Evolutionary conservation across 2,113 vertebrate genomes (phyloP), one percentile per base, ranked within the genome.

Genomic region (Melanerpes formicivorus): DNA sequence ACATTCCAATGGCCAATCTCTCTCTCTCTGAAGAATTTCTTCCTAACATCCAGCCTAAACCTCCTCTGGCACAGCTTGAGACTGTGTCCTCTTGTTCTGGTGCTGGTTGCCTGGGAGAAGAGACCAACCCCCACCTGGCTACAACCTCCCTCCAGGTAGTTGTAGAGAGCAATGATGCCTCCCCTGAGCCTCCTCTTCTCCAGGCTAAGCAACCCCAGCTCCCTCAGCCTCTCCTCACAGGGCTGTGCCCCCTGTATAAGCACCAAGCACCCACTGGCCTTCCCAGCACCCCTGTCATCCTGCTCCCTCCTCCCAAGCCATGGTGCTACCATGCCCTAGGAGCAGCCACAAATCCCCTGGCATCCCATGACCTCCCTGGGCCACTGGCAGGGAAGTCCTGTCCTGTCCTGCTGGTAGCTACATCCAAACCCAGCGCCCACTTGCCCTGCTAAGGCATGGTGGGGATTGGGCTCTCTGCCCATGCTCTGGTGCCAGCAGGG

Each of bases 401-500:
- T 30, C 67, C 64, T 37, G 34, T 50, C 8, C 26, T 3, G 5
- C 15, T 59, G 62, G 18, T 1, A 1, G 15, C 42, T 70, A 19
- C 42, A 26, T 4, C 48, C 0, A 0, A 44, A 13, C 5, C 25
- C 78, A 21, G 37, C 21, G n/a, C 44, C 42, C 3, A 1, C 11
- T 58, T 42, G 50, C n/a, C 46, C 44, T 69, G 37, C 44, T 69
- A 15, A 83, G 59, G 14, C 1, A 0, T 3, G 11, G 7, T 27
- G 48, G 5, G 10, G 2, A 3, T 26, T 3, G 8, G 50, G 25
- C 10, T 65, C 56, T 52, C 42, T 70, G 60, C 26, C 32, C 14
- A 1, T 3, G 40, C 21, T 23, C 25, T 30, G 34, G 13, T 87
- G 46, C 30, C 70, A 23, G 26, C 0, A 9, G 26, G 7, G 2